phyloP scores from a whole-genome alignment of 2,888 invertebrate genomes.

The Apoda limacodes region DNA sequence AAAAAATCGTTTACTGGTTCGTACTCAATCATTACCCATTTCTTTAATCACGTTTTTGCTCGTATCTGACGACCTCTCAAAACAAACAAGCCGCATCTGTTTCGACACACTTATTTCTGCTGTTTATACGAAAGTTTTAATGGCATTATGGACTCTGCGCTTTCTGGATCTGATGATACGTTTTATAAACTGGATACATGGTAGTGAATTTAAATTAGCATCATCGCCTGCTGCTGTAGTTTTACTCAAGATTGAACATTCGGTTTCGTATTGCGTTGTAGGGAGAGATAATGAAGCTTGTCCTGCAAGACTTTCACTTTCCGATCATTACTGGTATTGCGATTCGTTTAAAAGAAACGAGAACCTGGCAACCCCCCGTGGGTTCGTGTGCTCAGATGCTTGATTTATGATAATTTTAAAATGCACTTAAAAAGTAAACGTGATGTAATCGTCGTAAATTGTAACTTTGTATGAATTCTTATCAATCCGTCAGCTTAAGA shows the following conservation, averaged over 20 bases:
- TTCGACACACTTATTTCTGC: constrained; percentile 28
- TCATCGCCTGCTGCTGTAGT: no score
- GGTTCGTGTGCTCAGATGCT: constrained; percentile 19
- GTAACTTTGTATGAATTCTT: no score
- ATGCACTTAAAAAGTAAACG: constrained; percentile 15
- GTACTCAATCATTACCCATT: constrained; percentile 46
- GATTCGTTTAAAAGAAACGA: constrained; percentile 24
- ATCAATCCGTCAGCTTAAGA: no score
- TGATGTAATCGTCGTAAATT: no score
- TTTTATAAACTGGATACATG: no score
- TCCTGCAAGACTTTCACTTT: constrained; percentile 50
- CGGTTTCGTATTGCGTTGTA: constrained; percentile 44
- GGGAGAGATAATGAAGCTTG: constrained; percentile 44
- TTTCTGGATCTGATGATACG: no score
- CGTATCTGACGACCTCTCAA: constrained; percentile 41
- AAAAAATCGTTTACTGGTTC: constrained; percentile 36
- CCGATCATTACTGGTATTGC: constrained; percentile 40
- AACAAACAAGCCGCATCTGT: constrained; percentile 47
- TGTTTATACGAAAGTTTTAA: constrained; percentile 14
- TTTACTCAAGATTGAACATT: constrained; percentile 48
- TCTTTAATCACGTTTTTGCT: constrained; percentile 52
- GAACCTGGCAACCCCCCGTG: constrained; percentile 26
- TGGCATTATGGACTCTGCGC: constrained; percentile 20
- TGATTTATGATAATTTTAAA: constrained; percentile 21
- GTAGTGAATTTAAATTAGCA: no score